Evolutionary conservation across 2,113 vertebrate species (phyloP).

Genomic region (Climacteris rufus): DNA sequence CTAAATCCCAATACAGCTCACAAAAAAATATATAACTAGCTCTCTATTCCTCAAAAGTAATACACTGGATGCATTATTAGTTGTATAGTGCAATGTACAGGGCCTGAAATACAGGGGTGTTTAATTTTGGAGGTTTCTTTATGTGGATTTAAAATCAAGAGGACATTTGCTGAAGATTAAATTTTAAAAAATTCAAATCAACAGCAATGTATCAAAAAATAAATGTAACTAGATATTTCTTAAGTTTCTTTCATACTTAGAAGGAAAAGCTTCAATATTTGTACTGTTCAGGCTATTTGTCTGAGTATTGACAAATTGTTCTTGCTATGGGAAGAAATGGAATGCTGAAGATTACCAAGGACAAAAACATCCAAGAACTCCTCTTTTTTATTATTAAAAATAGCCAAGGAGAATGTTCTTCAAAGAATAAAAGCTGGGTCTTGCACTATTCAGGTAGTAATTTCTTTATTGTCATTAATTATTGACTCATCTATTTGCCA

Average conservation of each 20-base stretch:
- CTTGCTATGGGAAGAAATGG: background rate
- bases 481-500: background rate
- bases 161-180: background rate
- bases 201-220: background rate
- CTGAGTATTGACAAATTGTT: background rate
- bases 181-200: background rate
- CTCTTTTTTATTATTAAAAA: background rate
- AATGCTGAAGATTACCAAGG: background rate
- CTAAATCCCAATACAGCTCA: background rate
- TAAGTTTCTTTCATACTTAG: background rate
- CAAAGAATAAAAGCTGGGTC: background rate
- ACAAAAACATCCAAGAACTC: background rate
- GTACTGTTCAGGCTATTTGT: background rate
- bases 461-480: background rate
- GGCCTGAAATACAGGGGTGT: background rate
- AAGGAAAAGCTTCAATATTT: background rate
- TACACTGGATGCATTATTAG: background rate
- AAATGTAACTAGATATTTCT: background rate
- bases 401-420: background rate
- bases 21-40: background rate
- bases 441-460: background rate
- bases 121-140: background rate
- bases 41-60: background rate
- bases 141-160: background rate
- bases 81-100: background rate